Evolutionary conservation across 2,797 vertebrate genomes (phyloP), one percentile per base, ranked within the genome.

Genomic region (Enteromius afrohamiltoni): DNA sequence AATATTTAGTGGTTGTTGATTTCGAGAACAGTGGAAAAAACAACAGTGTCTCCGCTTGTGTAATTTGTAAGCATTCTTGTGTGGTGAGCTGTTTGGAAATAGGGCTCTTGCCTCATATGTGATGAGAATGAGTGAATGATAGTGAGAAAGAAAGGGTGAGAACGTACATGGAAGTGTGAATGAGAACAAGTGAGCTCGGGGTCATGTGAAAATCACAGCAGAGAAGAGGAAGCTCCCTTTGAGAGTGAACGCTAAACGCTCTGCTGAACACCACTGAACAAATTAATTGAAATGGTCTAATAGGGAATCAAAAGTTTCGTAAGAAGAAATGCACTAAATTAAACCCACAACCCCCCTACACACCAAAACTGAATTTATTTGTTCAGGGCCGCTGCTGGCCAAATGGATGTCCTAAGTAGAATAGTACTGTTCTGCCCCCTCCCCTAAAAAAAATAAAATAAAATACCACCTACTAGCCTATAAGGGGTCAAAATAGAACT

Each of bases 11-110:
- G 42, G 49, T 53, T 47, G 73, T 64, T 69, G 84, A 69, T 65
- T 79, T 14, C 37, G 53, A 84, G 55, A 80, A 62, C 34, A 55
- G 23, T 14, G 29, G 45, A 49, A 67, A 82, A 82, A 71, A 42
- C 69, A 71, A 49, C 58, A 3, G 23, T 49, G 77, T 71, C 37
- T 53, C n/a, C 4, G 0, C 64, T 83, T 77, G 79, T 85, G 70
- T 70, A 75, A 70, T 79, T 68, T 84, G 76, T 76, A 60, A 70
- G 55, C n/a, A 37, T 79, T 86, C 69, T 76, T 71, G n/a, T 67
- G 82, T 49, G 58, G 64, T 79, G 58, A 34, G 47, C 65, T 29
- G 83, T 75, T 67, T 75, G 68, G 68, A 77, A 79, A 80, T 76
- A n/a, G 17, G 74, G 49, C 64, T 85, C 23, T 80, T 82, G 70